Evolutionary conservation across 1,140 invertebrate genomes (phyloP).

Genomic region (Thaumatotibia leucotreta): DNA sequence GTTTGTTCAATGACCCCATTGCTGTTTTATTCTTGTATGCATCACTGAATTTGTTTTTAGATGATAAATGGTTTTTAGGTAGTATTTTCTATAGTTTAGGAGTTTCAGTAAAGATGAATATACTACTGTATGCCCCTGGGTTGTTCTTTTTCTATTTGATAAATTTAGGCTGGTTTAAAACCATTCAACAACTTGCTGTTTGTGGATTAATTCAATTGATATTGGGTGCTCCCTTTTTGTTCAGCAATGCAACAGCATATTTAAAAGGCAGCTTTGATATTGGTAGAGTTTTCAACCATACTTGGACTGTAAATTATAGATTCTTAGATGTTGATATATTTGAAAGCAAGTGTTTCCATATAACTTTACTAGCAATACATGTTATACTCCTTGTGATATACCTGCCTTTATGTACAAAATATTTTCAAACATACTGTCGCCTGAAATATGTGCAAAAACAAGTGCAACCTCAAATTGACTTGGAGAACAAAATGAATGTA

Average conservation of each 20-base stretch:
- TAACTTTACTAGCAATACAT: constrained; percentile 86
- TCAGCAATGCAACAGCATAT: constrained; percentile 89
- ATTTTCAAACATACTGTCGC: constrained; percentile 84
- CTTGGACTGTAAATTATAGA: constrained; percentile 99
- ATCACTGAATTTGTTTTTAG: constrained; percentile 92
- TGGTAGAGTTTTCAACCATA: constrained; percentile 94
- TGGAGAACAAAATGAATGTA: constrained; percentile 75
- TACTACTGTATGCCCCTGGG: constrained; percentile 95
- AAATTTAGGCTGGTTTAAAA: constrained; percentile 83
- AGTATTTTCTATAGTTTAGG: constrained; percentile 95
- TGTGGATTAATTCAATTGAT: constrained; percentile 91
- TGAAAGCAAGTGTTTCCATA: constrained; percentile 89
- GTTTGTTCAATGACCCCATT: constrained; percentile 98
- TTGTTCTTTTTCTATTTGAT: constrained; percentile 90
- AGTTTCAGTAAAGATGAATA: constrained; percentile 99
- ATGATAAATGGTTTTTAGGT: constrained; percentile 88
- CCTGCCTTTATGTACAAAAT: constrained; percentile 80
- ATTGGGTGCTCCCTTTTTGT: constrained; percentile 90
- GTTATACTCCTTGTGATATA: constrained; percentile 85
- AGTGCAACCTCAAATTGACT: constrained; percentile 77
- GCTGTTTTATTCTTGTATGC: constrained; percentile 94
- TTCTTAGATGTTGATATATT: constrained; percentile 91
- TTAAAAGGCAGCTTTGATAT: constrained; percentile 95
- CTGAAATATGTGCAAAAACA: constrained; percentile 79
- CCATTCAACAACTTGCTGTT: constrained; percentile 85